These are phyloP conservation scores for Diabrotica virgifera DNA, from an alignment of 1,140 invertebrate genomes.

Conservation along the genomic window DNA sequence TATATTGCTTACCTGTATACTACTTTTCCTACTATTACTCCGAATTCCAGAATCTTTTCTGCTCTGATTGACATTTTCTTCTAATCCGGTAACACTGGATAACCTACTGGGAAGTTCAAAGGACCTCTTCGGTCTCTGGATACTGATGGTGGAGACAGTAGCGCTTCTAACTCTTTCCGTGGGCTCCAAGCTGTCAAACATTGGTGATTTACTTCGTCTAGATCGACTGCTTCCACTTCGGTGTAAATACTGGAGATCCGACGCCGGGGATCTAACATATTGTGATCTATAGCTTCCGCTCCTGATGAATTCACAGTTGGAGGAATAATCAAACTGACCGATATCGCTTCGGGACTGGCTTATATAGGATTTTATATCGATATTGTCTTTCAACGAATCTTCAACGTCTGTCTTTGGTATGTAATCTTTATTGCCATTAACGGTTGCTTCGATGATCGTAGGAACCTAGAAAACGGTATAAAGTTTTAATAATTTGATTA, in stretches of 20 bases:
- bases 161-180: constrained; percentile 42
- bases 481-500: constrained; percentile 23
- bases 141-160: constrained; percentile 35
- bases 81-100: constrained; percentile 44
- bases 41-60: constrained; percentile 84
- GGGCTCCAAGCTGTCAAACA: constrained; percentile 36
- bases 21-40: constrained; percentile 78
- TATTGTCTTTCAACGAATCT: constrained; percentile 52
- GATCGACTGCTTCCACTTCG: constrained; percentile 54
- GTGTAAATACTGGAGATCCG: constrained; percentile 50
- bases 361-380: constrained; percentile 65
- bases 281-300: constrained; percentile 57
- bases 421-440: constrained; percentile 32
- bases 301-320: constrained; percentile 40
- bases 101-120: constrained; percentile 44
- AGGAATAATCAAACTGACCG: constrained; percentile 42
- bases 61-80: constrained; percentile 70
- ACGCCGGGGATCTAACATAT: constrained; percentile 52
- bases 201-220: constrained; percentile 39
- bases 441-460: constrained; percentile 59
- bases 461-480: constrained; percentile 47
- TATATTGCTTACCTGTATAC: constrained; percentile 61
- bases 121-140: constrained; percentile 39
- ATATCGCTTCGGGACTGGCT: constrained; percentile 67
- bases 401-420: constrained; percentile 35